phyloP scores from a whole-genome alignment of 2,888 invertebrate species.

The Urechis unicinctus region DNA sequence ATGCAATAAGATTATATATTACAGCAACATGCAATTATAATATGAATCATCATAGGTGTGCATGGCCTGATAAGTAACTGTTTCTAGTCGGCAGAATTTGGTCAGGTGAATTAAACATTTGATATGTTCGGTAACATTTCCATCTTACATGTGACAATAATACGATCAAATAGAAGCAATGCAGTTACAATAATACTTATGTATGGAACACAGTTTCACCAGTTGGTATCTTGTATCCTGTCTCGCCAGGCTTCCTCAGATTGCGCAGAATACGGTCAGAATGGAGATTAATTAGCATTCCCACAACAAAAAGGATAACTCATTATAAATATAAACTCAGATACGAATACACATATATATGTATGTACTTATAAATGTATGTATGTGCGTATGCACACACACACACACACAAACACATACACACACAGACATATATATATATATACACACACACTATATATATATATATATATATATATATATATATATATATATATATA shows the following conservation, averaged over 20 bases:
- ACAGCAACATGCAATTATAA: not conserved
- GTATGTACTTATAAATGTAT: too few relatives aligned
- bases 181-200: too few relatives aligned
- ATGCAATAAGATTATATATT: not conserved
- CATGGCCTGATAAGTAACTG: too few relatives aligned
- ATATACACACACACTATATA: too few relatives aligned
- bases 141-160: not conserved
- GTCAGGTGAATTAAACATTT: not conserved
- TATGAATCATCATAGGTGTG: too few relatives aligned
- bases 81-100: not conserved
- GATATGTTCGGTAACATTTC: not conserved
- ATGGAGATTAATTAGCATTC: slow-evolving; percentile 54
- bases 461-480: too few relatives aligned
- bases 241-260: slow-evolving; percentile 52
- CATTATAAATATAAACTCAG: slow-evolving; percentile 30
- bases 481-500: slow-evolving; percentile 1
- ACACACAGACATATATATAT: too few relatives aligned
- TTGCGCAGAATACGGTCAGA: slow-evolving; percentile 52
- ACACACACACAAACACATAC: not conserved
- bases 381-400: not conserved
- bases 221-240: slow-evolving; percentile 52
- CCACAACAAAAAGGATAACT: slow-evolving; percentile 46
- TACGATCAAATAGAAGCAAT: too few relatives aligned
- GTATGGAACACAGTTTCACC: slow-evolving; percentile 31
- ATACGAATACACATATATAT: not conserved